Conservation (phyloP, 2,888 invertebrate species). For the Drosophila emarginata region DNA sequence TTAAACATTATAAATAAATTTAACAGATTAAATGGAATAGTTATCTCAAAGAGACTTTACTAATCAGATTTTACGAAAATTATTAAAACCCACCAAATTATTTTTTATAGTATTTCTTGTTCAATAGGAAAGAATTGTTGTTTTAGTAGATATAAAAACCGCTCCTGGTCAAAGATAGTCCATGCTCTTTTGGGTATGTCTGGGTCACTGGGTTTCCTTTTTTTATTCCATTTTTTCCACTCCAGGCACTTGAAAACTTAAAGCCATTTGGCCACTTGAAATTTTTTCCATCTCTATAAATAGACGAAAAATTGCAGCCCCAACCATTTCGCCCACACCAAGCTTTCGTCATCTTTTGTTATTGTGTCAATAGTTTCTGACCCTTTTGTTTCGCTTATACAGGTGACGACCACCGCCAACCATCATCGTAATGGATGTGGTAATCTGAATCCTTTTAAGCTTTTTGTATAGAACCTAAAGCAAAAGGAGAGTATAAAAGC, state of each 20-base stretch:
- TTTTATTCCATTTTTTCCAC: not conserved
- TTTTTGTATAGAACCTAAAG: slow-evolving; percentile 51
- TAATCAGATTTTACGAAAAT: too few relatives aligned
- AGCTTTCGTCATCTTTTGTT: slow-evolving; percentile 48
- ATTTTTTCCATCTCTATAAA: slow-evolving; percentile 29
- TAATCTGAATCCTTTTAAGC: slow-evolving; percentile 62
- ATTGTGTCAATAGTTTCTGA: slow-evolving; percentile 62
- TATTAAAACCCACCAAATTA: too few relatives aligned
- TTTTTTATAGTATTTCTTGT: too few relatives aligned
- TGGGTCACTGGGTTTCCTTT: slow-evolving; percentile 68
- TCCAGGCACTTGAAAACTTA: slow-evolving; percentile 53
- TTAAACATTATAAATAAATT: too few relatives aligned
- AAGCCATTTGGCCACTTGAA: slow-evolving; percentile 37
- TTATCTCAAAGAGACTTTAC: too few relatives aligned
- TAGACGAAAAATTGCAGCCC: slow-evolving; percentile 38
- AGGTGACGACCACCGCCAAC: slow-evolving; percentile 58
- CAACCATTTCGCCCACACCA: slow-evolving; percentile 42
- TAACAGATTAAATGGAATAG: too few relatives aligned
- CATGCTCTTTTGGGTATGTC: slow-evolving; percentile 50
- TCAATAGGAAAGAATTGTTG: not conserved
- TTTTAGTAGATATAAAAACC: not conserved
- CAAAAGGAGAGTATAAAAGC: slow-evolving; percentile 53
- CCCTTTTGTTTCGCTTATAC: slow-evolving; percentile 64
- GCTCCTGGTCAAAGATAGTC: not conserved
- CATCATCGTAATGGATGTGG: slow-evolving; percentile 63